These are phyloP conservation scores for Neoitamus cyanurus DNA, from an alignment of 2,888 invertebrate genomes.

Conservation along the genomic window DNA sequence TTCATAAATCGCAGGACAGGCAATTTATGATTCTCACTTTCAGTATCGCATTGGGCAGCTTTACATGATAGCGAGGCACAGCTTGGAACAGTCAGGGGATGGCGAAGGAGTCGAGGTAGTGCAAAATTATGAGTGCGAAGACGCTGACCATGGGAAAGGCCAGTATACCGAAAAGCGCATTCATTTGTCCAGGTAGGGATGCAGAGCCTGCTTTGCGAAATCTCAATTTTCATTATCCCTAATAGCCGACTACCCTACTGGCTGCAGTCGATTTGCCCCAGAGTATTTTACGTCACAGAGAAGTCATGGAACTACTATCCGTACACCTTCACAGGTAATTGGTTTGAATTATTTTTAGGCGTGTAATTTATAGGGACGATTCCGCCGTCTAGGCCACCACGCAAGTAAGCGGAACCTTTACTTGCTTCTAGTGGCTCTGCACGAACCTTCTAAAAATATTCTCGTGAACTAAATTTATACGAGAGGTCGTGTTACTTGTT, in stretches of 20 bases:
- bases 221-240: not conserved
- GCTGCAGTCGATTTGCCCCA: slow-evolving; percentile 87
- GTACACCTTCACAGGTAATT: slow-evolving; percentile 83
- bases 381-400: not conserved
- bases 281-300: slow-evolving; percentile 92
- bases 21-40: not conserved
- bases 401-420: not conserved
- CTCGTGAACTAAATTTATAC: not conserved
- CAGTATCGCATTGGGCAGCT: slow-evolving; percentile 92
- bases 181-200: slow-evolving; percentile 81
- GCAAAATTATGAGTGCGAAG: slow-evolving; percentile 82
- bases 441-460: slow-evolving; percentile 6
- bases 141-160: slow-evolving; percentile 83
- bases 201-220: not conserved
- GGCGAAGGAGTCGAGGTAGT: slow-evolving; percentile 94
- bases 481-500: not conserved
- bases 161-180: slow-evolving; percentile 92
- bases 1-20: not conserved
- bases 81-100: slow-evolving; percentile 88
- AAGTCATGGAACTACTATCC: slow-evolving; percentile 97
- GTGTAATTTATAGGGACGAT: not conserved
- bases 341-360: not conserved
- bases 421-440: not conserved
- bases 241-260: slow-evolving; percentile 87
- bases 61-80: slow-evolving; percentile 95